Conservation (phyloP, 2,113 vertebrate species). For the Chascanopsetta lugubris region DNA sequence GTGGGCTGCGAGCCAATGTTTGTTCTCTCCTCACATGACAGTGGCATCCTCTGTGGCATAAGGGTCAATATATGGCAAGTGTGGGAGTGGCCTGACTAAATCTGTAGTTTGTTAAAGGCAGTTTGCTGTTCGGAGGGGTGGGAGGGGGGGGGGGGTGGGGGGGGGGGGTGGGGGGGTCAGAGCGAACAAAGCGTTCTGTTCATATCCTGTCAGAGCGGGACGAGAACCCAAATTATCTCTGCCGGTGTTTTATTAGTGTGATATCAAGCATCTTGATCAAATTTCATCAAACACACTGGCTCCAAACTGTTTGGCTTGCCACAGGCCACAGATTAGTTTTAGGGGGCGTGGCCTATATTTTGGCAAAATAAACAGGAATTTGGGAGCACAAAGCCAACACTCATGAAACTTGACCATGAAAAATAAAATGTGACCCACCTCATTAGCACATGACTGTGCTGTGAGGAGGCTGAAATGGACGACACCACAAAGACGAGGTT, state of each 20-base stretch:
- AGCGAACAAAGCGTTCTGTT: constrained; percentile 41
- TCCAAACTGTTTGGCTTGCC: constrained; percentile 14
- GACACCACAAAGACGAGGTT: too few species aligned
- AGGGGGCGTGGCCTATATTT: constrained; percentile 7
- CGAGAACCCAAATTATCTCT: constrained; percentile 8
- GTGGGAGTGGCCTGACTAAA: constrained; percentile 51
- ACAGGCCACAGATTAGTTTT: constrained; percentile 1
- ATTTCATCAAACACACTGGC: not conserved
- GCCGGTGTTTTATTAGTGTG: not conserved
- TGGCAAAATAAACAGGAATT: constrained; percentile 4
- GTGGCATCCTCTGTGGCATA: constrained; percentile 20
- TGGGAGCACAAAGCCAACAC: constrained; percentile 1
- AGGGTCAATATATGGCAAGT: constrained; percentile 29
- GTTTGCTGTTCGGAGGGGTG: constrained; percentile 19
- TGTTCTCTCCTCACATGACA: constrained; percentile 55
- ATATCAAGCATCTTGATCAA: not conserved
- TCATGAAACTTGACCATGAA: not conserved
- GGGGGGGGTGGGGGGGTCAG: constrained; percentile 12
- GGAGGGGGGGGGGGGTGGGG: constrained; percentile 2
- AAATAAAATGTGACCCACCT: not conserved
- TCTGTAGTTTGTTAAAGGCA: constrained; percentile 35
- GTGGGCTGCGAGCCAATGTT: constrained; percentile 26
- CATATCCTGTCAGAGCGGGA: not conserved
- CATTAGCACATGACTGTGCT: constrained; percentile 5
- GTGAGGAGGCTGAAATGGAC: not conserved